Percentiles rank a stretch among this genome's conserved stretches.
Conservation (phyloP, 2,888 invertebrate species). For the Lithophane semibrunnea region DNA sequence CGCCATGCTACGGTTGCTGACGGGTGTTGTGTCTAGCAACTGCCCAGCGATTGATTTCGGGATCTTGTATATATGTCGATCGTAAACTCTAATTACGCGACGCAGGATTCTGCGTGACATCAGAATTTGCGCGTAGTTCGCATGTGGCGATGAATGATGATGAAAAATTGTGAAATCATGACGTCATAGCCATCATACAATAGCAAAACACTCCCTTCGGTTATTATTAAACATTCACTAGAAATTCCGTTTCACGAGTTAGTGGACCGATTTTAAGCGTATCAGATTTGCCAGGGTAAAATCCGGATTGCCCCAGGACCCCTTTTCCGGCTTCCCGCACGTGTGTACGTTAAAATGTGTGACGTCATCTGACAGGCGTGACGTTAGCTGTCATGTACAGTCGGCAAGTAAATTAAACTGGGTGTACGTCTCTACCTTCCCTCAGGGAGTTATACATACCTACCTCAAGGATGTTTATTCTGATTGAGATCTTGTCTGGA, state of each 20-base stretch:
- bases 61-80: too few relatives aligned
- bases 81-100: too few relatives aligned
- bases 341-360: conserved; percentile 52
- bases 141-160: too few relatives aligned
- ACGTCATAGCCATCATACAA: not conserved
- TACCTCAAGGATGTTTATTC: conserved; percentile 10
- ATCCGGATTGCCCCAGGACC: conserved; percentile 48
- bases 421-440: not conserved
- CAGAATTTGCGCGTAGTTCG: too few relatives aligned
- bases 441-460: not conserved
- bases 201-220: not conserved
- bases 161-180: not conserved
- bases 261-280: conserved; percentile 47
- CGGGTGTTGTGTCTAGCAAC: too few relatives aligned
- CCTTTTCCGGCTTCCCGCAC: conserved; percentile 48
- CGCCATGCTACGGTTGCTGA: too few relatives aligned
- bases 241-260: conserved; percentile 23
- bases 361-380: conserved; percentile 45
- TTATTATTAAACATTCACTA: conserved; percentile 2
- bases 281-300: conserved; percentile 60
- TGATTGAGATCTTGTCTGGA: conserved; percentile 6
- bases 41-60: too few relatives aligned
- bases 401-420: conserved; percentile 50
- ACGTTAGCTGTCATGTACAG: conserved; percentile 58
- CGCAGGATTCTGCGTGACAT: too few relatives aligned